Evolutionary conservation across 2,113 vertebrate species (phyloP).

Genomic region (Mus spicilegus): DNA sequence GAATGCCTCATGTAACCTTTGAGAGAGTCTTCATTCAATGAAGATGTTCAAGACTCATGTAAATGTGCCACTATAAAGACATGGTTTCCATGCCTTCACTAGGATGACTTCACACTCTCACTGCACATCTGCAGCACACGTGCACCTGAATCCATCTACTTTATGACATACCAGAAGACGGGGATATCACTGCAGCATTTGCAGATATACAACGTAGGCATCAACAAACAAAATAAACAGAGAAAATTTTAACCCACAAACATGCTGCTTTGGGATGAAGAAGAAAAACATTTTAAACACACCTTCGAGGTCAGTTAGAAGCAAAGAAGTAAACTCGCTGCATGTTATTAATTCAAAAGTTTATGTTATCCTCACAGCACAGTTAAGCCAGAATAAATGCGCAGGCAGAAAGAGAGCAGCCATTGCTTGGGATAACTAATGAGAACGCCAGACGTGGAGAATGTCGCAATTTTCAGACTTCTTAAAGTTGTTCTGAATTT

Average conservation of each 20-base stretch:
- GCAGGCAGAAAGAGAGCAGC: neutral
- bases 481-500: neutral
- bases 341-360: neutral
- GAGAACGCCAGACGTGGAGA: neutral
- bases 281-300: neutral
- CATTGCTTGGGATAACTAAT: neutral
- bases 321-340: neutral
- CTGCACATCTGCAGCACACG: neutral
- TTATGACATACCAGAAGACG: neutral
- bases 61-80: neutral
- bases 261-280: neutral
- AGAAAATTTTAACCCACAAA: neutral
- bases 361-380: neutral
- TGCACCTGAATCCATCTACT: neutral
- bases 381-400: neutral
- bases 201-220: neutral
- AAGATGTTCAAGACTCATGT: neutral
- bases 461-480: neutral
- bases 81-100: neutral
- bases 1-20: neutral
- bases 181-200: neutral
- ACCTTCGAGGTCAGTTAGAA: constrained; percentile 1
- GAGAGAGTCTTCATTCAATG: neutral
- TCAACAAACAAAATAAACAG: neutral
- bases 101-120: neutral